phyloP scores from a whole-genome alignment of 1,140 invertebrate genomes.

The Penaeus chinensis region DNA sequence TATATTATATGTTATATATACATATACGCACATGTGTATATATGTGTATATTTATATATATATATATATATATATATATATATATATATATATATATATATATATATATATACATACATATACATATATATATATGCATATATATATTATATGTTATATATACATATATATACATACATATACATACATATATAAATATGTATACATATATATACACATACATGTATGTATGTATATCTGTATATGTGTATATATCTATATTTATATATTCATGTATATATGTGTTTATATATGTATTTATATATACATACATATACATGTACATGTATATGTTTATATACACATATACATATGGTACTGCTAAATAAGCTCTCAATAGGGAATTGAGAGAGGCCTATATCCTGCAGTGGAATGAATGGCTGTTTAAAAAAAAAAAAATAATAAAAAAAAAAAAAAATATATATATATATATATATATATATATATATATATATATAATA shows the following conservation, averaged over 20 bases:
- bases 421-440: no score
- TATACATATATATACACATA: slow-evolving; percentile 29
- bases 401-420: no score
- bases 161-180: slow-evolving; percentile 8
- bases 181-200: slow-evolving; percentile 51
- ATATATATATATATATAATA: no score
- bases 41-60: no score
- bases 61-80: neutral
- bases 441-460: no score
- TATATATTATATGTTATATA: neutral
- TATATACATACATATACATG: slow-evolving; percentile 56
- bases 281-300: neutral
- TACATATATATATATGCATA: slow-evolving; percentile 56
- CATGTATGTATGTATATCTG: slow-evolving; percentile 51
- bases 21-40: no score
- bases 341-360: neutral
- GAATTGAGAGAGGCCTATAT: no score
- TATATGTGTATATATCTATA: neutral
- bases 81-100: slow-evolving; percentile 57
- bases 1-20: slow-evolving; percentile 42
- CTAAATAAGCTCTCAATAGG: no score
- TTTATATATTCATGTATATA: slow-evolving; percentile 55
- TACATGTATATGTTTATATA: neutral
- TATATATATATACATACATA: neutral
- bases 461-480: no score